A percentile compares a stretch with the other conserved stretches of the same genome.
Evolutionary conservation across 2,113 vertebrate genomes (phyloP).

Genomic region (Tonatia bakeri): DNA sequence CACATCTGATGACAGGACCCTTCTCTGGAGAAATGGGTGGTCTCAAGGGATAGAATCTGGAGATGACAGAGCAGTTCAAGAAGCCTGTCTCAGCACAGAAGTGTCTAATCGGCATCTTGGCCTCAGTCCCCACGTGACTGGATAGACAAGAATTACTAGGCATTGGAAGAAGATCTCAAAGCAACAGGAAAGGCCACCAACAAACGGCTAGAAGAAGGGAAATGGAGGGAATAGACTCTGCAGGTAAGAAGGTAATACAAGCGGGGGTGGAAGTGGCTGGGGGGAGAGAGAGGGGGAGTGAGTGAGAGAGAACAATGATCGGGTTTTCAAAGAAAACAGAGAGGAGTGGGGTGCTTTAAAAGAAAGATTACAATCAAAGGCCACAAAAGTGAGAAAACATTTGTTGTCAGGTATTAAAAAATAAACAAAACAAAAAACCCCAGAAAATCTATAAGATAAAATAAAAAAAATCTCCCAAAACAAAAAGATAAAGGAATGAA

Average conservation of each 20-base stretch:
- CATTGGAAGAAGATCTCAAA: accelerated
- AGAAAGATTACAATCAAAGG: background rate
- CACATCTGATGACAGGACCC: background rate
- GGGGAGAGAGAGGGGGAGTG: background rate
- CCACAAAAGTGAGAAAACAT: background rate
- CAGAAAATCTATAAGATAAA: background rate
- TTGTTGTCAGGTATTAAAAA: background rate
- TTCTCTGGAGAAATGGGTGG: background rate
- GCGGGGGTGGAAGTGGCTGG: background rate
- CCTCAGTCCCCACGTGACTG: no score
- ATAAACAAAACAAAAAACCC: background rate
- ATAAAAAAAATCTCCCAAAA: background rate
- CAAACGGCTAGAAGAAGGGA: accelerated
- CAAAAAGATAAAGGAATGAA: background rate
- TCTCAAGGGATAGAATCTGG: accelerated
- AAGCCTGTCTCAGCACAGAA: background rate
- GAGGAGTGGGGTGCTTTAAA: background rate
- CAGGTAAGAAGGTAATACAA: background rate
- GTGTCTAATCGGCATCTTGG: accelerated
- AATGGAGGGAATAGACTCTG: background rate
- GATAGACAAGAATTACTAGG: accelerated
- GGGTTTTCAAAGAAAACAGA: background rate
- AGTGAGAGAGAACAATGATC: background rate
- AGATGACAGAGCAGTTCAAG: background rate
- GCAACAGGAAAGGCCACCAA: background rate